Base-by-base conservation (phyloP, 2,797 vertebrate species). In the Pipistrellus kuhlii region DNA sequence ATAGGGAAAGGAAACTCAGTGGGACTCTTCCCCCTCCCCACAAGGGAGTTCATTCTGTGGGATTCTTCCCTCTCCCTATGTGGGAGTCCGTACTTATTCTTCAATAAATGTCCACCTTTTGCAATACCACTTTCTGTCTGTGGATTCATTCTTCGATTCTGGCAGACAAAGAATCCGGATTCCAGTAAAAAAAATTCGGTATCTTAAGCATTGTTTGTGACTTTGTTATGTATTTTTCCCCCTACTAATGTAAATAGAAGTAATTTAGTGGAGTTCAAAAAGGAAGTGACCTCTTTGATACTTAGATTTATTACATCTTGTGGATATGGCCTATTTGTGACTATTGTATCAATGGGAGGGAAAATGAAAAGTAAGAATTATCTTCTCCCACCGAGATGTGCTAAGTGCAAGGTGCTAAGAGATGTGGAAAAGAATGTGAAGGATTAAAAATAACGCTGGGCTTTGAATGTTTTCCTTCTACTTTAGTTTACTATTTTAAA, bases 361-460 rank as follows among this genome's bases (percentile, higher is more conserved):
- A 88, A 87, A 94, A 75, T 59, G 55, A 85, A 82, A 94, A 71
- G 38, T 20, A 89, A 57, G 25, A 83, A 90, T 85, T 46, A 46
- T 85, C 78, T 90, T 85, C 59, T 93, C 20, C 93, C 57, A 62
- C 25, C 53, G 77, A 69, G 35, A 87, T 72, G 57, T 93, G 85
- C 64, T 90, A 90, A 90, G 75, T 68, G 38, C 88, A 90, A 94
- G 75, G 57, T 92, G 88, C 84, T 96, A 90, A 85, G 68, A 94
- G 71, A 94, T 51, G 30, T 57, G 41, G 55, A 44, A 88, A 95
- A 77, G 81, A 92, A 93, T 41, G 8, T 69, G 85, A 86, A 82
- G 85, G 25, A 87, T 73, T 94, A 92, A 96, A 96, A 93, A 84
- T 93, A 96, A 83, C 32, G 6, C 27, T 77, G 55, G 6, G 14